These are phyloP conservation scores for Acomys russatus DNA, from an alignment of 2,797 vertebrate species.

Conservation along the genomic window DNA sequence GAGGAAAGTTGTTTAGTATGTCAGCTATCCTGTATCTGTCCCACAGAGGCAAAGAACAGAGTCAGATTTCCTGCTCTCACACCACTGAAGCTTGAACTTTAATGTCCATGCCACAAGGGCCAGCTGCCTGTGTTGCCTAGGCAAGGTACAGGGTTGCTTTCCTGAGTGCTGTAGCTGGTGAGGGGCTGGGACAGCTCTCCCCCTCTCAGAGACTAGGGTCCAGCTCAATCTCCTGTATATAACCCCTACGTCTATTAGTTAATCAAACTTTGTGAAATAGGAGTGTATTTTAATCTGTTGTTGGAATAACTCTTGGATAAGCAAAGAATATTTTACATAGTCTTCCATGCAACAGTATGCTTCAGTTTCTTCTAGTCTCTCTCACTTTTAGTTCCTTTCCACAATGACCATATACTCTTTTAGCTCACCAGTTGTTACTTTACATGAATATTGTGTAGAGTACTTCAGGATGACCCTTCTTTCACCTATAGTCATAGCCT, in stretches of 20 bases:
- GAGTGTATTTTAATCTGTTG: background rate
- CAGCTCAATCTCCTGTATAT: background rate
- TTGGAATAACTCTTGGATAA: background rate
- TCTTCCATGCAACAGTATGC: background rate
- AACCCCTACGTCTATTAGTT: background rate
- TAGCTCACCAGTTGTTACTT: background rate
- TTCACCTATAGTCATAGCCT: background rate
- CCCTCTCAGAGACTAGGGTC: background rate
- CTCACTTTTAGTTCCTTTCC: background rate
- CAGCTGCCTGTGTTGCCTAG: background rate
- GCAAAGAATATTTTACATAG: background rate
- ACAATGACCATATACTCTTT: background rate
- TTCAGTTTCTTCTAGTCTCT: background rate
- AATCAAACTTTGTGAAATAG: too few species aligned
- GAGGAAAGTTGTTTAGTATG: background rate
- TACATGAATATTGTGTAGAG: background rate
- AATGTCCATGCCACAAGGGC: background rate
- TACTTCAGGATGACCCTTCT: background rate
- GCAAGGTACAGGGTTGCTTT: background rate
- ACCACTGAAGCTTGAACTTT: too few species aligned
- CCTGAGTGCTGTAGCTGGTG: too few species aligned
- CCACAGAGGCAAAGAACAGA: background rate
- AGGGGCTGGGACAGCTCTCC: background rate
- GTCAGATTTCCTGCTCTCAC: background rate
- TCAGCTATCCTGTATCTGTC: too few species aligned